Evolutionary conservation across 2,888 invertebrate species (phyloP), one percentile per base, ranked within the genome.

Genomic region (Zaprionus bogoriensis): DNA sequence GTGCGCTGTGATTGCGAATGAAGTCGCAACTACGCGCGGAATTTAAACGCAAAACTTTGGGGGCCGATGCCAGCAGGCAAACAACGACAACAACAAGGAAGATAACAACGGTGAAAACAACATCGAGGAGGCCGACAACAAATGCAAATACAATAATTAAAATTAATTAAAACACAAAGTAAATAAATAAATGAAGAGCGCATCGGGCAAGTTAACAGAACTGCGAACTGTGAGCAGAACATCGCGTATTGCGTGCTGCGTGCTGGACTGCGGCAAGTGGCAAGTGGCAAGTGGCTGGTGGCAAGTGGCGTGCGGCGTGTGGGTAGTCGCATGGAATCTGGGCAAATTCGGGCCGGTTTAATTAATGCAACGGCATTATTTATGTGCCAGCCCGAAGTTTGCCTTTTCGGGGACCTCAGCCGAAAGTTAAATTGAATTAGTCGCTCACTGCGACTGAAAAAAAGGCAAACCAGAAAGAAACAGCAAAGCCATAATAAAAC

Each of bases 351-450:
- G 47, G 52, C 44, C 54, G 59, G 51, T 72, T 69, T 83, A 84
- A 77, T 77, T 83, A 77, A 83, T 80, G 77, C 80, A 57, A 61
- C 61, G 64, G 68, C 80, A 83, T 77, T 80, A 77, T 80, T 77
- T 79, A 76, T 80, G 44, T 52, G 67, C 63, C 48, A 42, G 39
- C 22, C 54, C 48, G 50, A 69, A 69, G 57, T 67, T 73, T 66
- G 67, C 47, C 60, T 68, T 57, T 74, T 57, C 47, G 41, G 45
- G 48, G 20, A 41, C 61, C 38, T 30, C 44, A 22, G 60, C 32
- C n/a, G n/a, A 65, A 70, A 68, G 72, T 69, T 64, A 62, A 83
- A 78, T 80, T 72, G 84, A 78, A 83, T 78, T 80, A 76, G 73
- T 76, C 69, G 63, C 77, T 68, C 78, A 63, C 30, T 30, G 46